Percentiles rank a stretch among this genome's conserved stretches.
Conservation (phyloP, 2,113 vertebrate species). For the Apteryx owenii region DNA sequence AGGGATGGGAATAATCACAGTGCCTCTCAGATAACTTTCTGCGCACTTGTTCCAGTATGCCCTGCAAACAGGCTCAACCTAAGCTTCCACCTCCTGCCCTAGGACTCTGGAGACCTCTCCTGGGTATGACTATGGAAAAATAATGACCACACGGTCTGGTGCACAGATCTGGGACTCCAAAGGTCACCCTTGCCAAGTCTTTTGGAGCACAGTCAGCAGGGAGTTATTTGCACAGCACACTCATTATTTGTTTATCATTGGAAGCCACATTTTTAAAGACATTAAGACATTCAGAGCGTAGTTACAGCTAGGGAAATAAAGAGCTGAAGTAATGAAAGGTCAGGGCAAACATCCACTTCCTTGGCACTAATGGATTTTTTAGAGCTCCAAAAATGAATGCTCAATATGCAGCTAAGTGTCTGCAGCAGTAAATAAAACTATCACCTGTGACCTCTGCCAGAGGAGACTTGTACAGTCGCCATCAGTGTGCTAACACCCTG, state of each 20-base stretch:
- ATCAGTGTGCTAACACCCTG: not conserved
- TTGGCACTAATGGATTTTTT: not conserved
- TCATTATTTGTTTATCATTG: not conserved
- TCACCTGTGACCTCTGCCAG: not conserved
- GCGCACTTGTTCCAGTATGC: not conserved
- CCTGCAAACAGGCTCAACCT: not conserved
- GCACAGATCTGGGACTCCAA: not conserved
- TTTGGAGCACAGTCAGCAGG: accelerated
- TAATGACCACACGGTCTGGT: not conserved
- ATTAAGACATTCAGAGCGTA: not conserved
- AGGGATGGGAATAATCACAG: not conserved
- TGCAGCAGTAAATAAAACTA: not conserved
- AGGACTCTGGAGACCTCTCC: not conserved
- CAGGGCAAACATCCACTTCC: not conserved
- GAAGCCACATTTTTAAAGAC: not conserved
- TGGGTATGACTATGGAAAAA: not conserved
- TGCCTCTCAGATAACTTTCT: not conserved
- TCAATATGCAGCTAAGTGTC: not conserved
- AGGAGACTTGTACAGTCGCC: not conserved
- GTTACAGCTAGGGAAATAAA: not conserved
- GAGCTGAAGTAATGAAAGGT: not conserved
- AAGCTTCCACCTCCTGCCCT: accelerated
- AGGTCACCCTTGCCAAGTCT: not conserved
- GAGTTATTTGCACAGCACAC: not conserved
- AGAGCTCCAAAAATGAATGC: not conserved